phyloP scores from a whole-genome alignment of 1,140 invertebrate species.

The Campoletis sonorensis region DNA sequence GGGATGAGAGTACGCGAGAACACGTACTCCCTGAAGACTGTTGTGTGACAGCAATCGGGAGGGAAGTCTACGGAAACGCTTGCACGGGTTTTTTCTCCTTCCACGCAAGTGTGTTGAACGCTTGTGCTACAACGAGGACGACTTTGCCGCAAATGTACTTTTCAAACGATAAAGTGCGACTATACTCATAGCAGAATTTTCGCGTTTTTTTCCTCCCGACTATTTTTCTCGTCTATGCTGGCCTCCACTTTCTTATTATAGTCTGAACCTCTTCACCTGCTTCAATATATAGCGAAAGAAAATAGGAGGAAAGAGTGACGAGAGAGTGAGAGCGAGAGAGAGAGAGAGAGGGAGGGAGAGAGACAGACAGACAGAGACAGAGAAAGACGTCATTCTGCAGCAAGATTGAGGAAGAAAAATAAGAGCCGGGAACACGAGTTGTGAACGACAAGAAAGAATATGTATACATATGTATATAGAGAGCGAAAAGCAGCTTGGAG shows the following conservation, averaged over 20 bases:
- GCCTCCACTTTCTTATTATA: slow-evolving; percentile 34
- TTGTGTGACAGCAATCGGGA: slow-evolving; percentile 24
- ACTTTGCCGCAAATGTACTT: slow-evolving; percentile 9
- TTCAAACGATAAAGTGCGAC: background rate
- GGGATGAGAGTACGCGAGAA: slow-evolving; percentile 1
- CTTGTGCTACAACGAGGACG: slow-evolving; percentile 15
- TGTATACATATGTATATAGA: slow-evolving; percentile 7
- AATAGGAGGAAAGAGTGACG: background rate
- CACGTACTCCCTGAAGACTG: slow-evolving; percentile 17
- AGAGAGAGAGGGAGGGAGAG: no score
- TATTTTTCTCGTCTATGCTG: slow-evolving; percentile 23
- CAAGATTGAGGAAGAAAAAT: slow-evolving; percentile 40
- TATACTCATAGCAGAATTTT: background rate
- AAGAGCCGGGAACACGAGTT: background rate
- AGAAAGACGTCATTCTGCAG: slow-evolving; percentile 23
- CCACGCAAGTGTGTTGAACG: background rate
- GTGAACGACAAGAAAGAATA: slow-evolving; percentile 8
- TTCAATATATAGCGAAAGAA: slow-evolving; percentile 14
- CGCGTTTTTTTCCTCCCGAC: slow-evolving; percentile 2
- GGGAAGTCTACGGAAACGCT: slow-evolving; percentile 12
- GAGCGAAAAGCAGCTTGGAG: background rate
- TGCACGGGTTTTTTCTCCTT: slow-evolving; percentile 4
- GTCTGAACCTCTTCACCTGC: slow-evolving; percentile 12
- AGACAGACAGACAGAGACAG: no score
- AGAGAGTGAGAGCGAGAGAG: no score